Evolutionary conservation across 2,797 vertebrate genomes (phyloP).

Genomic region (Hybognathus amarus): DNA sequence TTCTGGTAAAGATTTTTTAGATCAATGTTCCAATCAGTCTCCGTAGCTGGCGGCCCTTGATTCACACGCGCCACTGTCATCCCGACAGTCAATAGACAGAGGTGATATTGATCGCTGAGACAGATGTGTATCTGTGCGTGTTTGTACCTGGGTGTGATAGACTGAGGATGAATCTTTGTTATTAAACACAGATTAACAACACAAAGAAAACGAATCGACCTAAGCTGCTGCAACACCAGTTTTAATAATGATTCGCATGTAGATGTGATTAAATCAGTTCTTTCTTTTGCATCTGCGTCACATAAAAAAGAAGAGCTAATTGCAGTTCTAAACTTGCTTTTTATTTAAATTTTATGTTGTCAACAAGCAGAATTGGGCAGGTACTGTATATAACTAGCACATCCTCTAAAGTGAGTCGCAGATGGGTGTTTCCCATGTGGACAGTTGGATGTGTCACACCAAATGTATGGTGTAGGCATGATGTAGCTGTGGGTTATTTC

Average conservation of each 20-base stretch:
- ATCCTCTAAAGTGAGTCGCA: neutral
- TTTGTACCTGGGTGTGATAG: constrained; percentile 29
- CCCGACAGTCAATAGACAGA: constrained; percentile 69
- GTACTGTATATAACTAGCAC: too few relatives aligned
- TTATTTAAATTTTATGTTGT: neutral
- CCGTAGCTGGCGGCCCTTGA: constrained; percentile 71
- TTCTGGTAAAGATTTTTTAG: constrained; percentile 80
- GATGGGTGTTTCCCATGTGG: neutral
- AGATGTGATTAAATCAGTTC: constrained; percentile 6
- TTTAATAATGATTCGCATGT: neutral
- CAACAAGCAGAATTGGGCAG: neutral
- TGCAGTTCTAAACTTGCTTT: neutral
- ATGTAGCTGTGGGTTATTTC: neutral
- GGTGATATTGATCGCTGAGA: constrained; percentile 72
- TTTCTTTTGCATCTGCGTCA: neutral
- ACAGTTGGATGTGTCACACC: neutral
- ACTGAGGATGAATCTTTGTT: constrained; percentile 11
- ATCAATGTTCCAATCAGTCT: constrained; percentile 80
- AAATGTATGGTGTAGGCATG: neutral
- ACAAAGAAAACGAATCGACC: constrained; percentile 62
- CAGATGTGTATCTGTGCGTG: constrained; percentile 39
- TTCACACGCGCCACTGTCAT: constrained; percentile 72
- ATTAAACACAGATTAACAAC: constrained; percentile 71
- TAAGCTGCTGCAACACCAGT: neutral
- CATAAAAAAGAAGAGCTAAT: too few relatives aligned